Evolutionary conservation across 1,140 invertebrate genomes (phyloP).

Genomic region (Zaprionus africanus): DNA sequence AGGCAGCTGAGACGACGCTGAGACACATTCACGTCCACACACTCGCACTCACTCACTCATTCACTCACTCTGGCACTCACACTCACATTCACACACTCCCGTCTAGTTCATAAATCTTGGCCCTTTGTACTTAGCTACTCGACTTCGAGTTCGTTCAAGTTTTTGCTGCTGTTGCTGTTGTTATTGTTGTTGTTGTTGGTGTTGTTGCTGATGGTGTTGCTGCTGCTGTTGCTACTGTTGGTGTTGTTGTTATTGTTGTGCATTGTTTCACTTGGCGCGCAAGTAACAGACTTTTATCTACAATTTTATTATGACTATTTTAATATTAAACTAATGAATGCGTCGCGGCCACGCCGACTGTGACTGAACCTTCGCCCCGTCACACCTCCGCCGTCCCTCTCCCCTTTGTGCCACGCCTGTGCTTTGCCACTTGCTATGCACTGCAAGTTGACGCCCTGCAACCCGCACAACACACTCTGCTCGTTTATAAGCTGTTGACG

Average conservation of each 20-base stretch:
- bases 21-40: constrained; percentile 41
- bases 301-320: constrained; percentile 79
- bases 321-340: constrained; percentile 82
- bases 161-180: constrained; percentile 33
- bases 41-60: constrained; percentile 14
- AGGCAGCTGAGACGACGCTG: constrained; percentile 41
- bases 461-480: not conserved
- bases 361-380: constrained; percentile 36
- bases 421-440: constrained; percentile 26
- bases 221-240: not conserved
- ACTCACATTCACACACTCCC: constrained; percentile 23
- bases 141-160: constrained; percentile 45
- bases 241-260: constrained; percentile 37
- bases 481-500: constrained; percentile 54
- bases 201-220: constrained; percentile 11
- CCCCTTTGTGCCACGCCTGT: not conserved
- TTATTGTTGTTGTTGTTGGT: constrained; percentile 10
- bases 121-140: constrained; percentile 59
- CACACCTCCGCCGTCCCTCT: not conserved
- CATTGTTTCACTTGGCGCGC: constrained; percentile 63
- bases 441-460: constrained; percentile 40
- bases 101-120: constrained; percentile 77
- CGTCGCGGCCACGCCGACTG: constrained; percentile 71
- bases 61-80: constrained; percentile 1
- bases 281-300: constrained; percentile 65